Base-by-base conservation (phyloP, 2,797 vertebrate species). In the Limosa lapponica region DNA sequence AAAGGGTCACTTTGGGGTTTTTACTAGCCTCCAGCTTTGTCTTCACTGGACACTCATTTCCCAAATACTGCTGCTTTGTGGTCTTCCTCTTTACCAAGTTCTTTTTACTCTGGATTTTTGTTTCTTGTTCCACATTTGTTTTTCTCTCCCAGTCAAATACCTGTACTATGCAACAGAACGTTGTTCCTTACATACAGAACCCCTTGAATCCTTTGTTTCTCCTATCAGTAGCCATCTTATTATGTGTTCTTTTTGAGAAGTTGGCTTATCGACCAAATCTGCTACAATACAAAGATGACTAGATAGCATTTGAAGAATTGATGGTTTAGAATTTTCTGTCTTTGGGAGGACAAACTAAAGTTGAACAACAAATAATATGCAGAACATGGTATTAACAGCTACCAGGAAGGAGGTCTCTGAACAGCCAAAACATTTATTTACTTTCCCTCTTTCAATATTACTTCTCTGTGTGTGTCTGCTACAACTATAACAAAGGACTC, bases 261-360 rank as follows among this genome's bases (percentile, higher is more conserved):
- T 1, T 39, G 13, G 34, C 30, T 44, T 32, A 51, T n/a, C 37
- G n/a, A 43, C 20, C 9, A 15, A 6, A 20, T 5, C 3, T 39
- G 49, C 61, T 27, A 23, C 37, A 11, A 10, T 0, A 11, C 41
- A 25, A 13, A 36, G 25, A 20, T 1, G 2, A 10, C 19, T 4
- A 64, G 23, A 18, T 14, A 51, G 11, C 4, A 11, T 5, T 28
- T 6, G 36, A 55, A 58, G 44, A 34, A 16, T 7, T 0, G 0
- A 11, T 16, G 11, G 20, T 14, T 28, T 10, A 32, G 18, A 43
- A 18, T 8, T 8, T 13, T 48, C 73, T 57, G 49, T 61, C 49
- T 64, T 12, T 39, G 27, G n/a, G 67, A 91, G 28, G 16, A 30
- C 17, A 44, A 17, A 39, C 58, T 58, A 3, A n/a, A 41, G 27